Percentiles rank a stretch among this genome's conserved stretches.
Evolutionary conservation across 2,113 vertebrate species (phyloP).

Genomic region (Eublepharis macularius): DNA sequence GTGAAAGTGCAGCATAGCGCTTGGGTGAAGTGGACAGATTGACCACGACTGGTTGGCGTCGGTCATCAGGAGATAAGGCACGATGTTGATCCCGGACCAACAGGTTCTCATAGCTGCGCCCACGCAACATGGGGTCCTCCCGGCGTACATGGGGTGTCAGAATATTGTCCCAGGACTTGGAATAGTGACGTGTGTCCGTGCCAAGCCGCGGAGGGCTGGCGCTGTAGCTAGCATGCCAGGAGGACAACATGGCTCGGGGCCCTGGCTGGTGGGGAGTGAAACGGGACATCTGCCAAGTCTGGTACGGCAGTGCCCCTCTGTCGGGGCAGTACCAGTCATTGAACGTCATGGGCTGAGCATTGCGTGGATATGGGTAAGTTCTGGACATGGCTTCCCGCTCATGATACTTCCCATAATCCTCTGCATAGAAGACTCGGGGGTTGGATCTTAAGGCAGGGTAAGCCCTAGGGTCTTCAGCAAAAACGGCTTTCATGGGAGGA

Average conservation of each 20-base stretch:
- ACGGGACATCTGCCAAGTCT: conserved; percentile 74
- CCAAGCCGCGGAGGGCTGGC: conserved; percentile 77
- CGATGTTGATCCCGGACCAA: conserved; percentile 79
- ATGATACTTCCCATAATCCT: conserved; percentile 80
- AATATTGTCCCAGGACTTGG: conserved; percentile 97
- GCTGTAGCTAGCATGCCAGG: conserved; percentile 78
- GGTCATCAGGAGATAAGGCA: conserved; percentile 76
- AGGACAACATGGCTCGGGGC: conserved; percentile 76
- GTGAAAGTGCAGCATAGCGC: conserved; percentile 91
- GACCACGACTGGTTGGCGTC: conserved; percentile 88
- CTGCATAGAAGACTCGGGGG: conserved; percentile 78
- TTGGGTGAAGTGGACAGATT: conserved; percentile 94
- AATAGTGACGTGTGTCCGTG: conserved; percentile 86
- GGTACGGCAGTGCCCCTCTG: conserved; percentile 75
- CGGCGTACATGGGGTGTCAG: conserved; percentile 78
- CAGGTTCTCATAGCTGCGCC: conserved; percentile 93
- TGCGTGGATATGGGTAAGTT: conserved; percentile 73
- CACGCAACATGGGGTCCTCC: conserved; percentile 83
- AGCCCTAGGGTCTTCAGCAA: conserved; percentile 73
- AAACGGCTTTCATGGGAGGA: conserved; percentile 77
- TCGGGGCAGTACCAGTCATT: conserved; percentile 86
- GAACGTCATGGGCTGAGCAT: conserved; percentile 77
- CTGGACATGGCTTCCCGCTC: conserved; percentile 78
- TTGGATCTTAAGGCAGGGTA: conserved; percentile 72
- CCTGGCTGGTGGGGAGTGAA: conserved; percentile 71